Conservation (phyloP, 2,797 vertebrate species). For the Cuniculus paca region DNA sequence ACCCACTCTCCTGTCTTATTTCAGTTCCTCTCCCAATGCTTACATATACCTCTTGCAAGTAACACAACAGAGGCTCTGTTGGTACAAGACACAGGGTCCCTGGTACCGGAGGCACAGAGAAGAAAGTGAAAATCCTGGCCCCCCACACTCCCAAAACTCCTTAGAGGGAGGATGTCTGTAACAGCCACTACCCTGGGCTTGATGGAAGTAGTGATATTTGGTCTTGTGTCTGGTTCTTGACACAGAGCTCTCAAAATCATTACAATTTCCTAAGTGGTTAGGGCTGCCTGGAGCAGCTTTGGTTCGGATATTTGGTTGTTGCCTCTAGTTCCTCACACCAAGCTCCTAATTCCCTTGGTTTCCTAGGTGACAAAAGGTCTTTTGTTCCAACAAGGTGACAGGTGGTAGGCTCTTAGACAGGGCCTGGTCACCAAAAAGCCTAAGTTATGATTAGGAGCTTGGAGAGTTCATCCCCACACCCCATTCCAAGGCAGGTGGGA, state of each 20-base stretch:
- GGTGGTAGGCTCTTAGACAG: not conserved
- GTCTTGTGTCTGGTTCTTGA: not conserved
- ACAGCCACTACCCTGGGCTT: not conserved
- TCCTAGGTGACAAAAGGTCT: not conserved
- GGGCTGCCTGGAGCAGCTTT: not conserved
- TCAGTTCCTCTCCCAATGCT: not conserved
- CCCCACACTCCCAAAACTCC: not conserved
- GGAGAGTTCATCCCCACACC: not conserved
- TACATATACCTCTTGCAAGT: not conserved
- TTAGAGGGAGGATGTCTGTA: not conserved
- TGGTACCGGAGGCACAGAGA: not conserved
- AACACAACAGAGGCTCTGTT: not conserved
- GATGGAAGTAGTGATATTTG: not conserved
- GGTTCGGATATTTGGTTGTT: not conserved
- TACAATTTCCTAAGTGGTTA: not conserved
- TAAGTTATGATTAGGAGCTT: not conserved
- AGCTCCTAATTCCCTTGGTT: not conserved
- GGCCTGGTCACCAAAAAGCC: not conserved
- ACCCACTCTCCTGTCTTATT: not conserved
- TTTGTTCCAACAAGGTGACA: not conserved
- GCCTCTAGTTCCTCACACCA: not conserved
- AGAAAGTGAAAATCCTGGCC: not conserved
- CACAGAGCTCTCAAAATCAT: not conserved
- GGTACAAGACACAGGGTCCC: not conserved
- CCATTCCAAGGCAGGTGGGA: not conserved